A percentile compares a stretch with the other conserved stretches of the same genome.
These are phyloP conservation scores for Sapayoa aenigma DNA, from an alignment of 2,113 vertebrate species.

Conservation along the genomic window DNA sequence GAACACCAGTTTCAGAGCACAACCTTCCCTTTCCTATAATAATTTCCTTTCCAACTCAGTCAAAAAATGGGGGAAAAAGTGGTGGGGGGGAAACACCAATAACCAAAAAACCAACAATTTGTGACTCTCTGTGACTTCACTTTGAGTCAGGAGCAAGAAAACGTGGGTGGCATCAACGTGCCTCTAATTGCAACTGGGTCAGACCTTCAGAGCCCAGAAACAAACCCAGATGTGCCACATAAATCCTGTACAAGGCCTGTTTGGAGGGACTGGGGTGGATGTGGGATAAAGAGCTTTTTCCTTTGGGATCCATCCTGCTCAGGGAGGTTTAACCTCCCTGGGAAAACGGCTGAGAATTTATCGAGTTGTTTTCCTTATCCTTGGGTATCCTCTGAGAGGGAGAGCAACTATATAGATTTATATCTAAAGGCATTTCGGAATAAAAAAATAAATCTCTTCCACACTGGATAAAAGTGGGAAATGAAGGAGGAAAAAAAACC, in stretches of 20 bases:
- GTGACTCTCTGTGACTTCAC: background rate
- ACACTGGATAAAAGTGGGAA: background rate
- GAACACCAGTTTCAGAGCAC: background rate
- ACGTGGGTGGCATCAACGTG: background rate
- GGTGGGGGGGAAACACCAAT: fast-evolving
- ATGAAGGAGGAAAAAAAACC: background rate
- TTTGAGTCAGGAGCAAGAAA: background rate
- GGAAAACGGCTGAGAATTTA: background rate
- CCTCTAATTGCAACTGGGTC: background rate
- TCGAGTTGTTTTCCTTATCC: background rate
- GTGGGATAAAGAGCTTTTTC: background rate
- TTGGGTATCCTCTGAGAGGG: too few relatives aligned
- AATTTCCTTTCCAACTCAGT: background rate
- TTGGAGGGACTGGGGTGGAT: background rate
- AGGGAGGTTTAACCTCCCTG: fast-evolving
- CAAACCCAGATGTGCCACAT: background rate
- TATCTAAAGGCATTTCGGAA: background rate
- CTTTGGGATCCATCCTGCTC: fast-evolving
- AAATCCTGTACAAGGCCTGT: background rate
- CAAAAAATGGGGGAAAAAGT: fast-evolving
- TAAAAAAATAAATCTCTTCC: background rate
- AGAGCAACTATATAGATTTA: background rate
- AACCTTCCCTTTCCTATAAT: background rate
- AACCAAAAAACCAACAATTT: too few relatives aligned
- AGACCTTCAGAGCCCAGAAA: background rate